These are phyloP conservation scores for Hypocryptadius cinnamomeus DNA, from an alignment of 2,113 vertebrate genomes.

Conservation along the genomic window DNA sequence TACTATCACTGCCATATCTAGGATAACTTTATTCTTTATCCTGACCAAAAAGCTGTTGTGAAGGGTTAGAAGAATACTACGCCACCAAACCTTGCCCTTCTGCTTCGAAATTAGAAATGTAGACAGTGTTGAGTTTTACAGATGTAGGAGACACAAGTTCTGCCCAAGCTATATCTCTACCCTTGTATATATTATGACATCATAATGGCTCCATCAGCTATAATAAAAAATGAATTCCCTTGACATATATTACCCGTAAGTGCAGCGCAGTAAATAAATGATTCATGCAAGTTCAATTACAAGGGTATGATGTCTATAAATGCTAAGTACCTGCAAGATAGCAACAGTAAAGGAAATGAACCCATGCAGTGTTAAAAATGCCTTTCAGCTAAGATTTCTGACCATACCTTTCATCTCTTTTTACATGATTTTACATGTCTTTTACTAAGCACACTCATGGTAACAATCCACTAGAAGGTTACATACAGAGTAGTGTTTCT, in stretches of 20 bases:
- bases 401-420: background rate
- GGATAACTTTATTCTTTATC: background rate
- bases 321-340: constrained; percentile 41
- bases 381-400: constrained; percentile 22
- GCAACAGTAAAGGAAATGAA: constrained; percentile 51
- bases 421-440: background rate
- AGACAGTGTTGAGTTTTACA: background rate
- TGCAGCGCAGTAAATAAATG: constrained; percentile 50
- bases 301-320: constrained; percentile 47
- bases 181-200: constrained; percentile 34
- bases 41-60: background rate
- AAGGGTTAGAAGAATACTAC: background rate
- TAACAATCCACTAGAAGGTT: background rate
- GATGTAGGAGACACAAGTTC: background rate
- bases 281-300: constrained; percentile 58
- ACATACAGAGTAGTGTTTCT: background rate
- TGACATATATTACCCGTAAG: constrained; percentile 51
- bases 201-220: constrained; percentile 48
- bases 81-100: background rate
- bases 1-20: background rate
- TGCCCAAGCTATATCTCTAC: background rate
- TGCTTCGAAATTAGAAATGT: background rate
- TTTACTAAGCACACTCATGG: background rate
- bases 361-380: constrained; percentile 14
- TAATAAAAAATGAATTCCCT: constrained; percentile 55